Evolutionary conservation across 2,888 invertebrate species (phyloP), one percentile per base, ranked within the genome.

Genomic region (Tipula lateralis): DNA sequence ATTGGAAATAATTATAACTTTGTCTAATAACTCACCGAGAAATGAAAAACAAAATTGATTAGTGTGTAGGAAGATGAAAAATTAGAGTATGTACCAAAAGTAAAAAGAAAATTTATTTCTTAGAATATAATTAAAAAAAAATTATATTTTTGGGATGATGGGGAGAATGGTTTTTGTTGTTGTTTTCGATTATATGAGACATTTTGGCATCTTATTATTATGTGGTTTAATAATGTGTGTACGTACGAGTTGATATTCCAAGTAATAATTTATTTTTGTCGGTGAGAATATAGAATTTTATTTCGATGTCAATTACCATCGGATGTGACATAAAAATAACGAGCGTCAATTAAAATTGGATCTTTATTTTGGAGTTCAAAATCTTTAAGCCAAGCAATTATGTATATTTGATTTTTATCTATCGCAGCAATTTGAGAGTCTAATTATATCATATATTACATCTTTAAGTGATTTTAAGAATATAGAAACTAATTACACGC

Each of bases 11-110:
- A 24, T 66, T 24, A 66, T 24, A 66, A 24, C 66, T 66, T 66
- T 66, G 66, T 66, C 66, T 66, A 66, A 66, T 66, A 66, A 66
- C 24, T 66, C 66, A 66, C 24, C 66, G 66, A 66, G 66, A 66
- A 66, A 4, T 7, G 2, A 12, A 44, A 2, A 9, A 66, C 6
- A 66, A 66, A 66, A 66, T 66, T 66, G 66, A 66, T 66, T 66
- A 7, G 66, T 24, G 66, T 66, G 66, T 66, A 66, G 66, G 66
- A 24, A 66, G 66, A 66, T 66, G 66, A 66, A 66, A 66, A 66
- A 66, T 16, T 7, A 9, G 24, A 66, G 2, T 66, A 66, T 19
- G 44, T 50, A 50, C 44, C 44, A 16, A 50, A 50, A 50, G 9
- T 50, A 24, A 66, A 3, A 66, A 66, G 66, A 66, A 66, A 66